Evolutionary conservation across 2,888 invertebrate genomes (phyloP), one percentile per base, ranked within the genome.

Genomic region (Lasioglossum vierecki): DNA sequence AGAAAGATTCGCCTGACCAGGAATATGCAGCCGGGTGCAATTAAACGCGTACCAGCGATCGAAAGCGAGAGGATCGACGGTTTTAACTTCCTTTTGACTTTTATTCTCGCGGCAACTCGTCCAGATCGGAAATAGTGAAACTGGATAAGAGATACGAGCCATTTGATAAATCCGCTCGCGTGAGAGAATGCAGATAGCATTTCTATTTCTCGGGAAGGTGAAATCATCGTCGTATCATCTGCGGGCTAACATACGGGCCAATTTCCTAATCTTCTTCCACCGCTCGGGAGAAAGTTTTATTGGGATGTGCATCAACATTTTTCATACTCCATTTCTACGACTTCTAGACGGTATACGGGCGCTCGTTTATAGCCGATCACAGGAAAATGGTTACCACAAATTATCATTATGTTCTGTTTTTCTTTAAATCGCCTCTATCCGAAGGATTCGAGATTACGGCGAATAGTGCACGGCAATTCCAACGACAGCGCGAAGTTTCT

Each of bases 181-280:
- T 60, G 60, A 60, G 13, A 15, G 60, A 60, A 60, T 60, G 15
- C 26, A 26, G 60, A 60, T 60, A 26, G 26, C 26, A 60, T 60
- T 26, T 15, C 60, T 60, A 60, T 60, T 60, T 60, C 60, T 30
- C 60, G 26, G 60, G 13, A 30, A 60, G 60, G 60, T 60, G 60
- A 60, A 60, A 60, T 60, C 60, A n/a, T 60, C 26, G 1, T 53
- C 18, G 60, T 60, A 60, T 60, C 60, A 60, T 60, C 60, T 26
- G 60, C 60, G 60, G 60, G 26, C 60, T 26, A 60, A 60, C 13
- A 60, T 60, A n/a, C 60, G 60, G 60, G 60, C 26, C 60, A 60
- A 30, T 60, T 60, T 60, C 26, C 60, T 26, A 60, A 60, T 60
- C 13, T 60, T 26, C 26, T 30, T 26, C 60, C 13, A 26, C 13